phyloP scores from a whole-genome alignment of 2,888 invertebrate genomes.

The Torymus texanus region DNA sequence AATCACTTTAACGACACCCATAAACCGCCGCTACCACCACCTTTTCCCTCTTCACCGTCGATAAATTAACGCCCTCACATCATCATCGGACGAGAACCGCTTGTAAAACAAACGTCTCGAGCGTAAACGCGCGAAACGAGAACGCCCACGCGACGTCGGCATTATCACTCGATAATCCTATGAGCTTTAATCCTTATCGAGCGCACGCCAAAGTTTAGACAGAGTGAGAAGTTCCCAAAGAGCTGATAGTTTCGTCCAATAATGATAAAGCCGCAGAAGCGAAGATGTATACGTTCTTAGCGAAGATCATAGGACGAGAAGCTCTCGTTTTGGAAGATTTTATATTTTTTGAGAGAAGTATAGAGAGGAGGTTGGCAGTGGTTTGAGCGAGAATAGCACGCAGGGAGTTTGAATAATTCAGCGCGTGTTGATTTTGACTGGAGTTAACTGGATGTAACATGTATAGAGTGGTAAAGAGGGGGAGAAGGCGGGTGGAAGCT shows the following conservation, averaged over 20 bases:
- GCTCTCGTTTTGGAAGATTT: background rate
- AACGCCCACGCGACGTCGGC: no score
- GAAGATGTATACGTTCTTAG: background rate
- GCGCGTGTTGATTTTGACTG: no score
- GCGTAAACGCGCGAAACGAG: background rate
- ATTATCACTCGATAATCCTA: no score
- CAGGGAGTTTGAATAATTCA: no score
- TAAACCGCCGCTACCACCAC: background rate
- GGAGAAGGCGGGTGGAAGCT: no score
- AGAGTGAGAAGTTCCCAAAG: background rate
- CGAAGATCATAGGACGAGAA: background rate
- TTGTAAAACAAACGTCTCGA: slow-evolving; percentile 31
- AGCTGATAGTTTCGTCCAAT: background rate
- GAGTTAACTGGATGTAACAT: no score
- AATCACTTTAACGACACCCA: slow-evolving; percentile 37
- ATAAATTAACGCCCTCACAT: slow-evolving; percentile 17
- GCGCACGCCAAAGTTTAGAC: background rate
- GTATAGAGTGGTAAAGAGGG: no score
- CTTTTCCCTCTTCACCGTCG: no score
- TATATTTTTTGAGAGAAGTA: no score
- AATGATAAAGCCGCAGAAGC: background rate
- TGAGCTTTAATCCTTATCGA: no score
- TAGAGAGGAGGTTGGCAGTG: no score
- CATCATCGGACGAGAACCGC: background rate
- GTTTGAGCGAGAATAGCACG: no score